A percentile compares a stretch with the other conserved stretches of the same genome.
These are phyloP conservation scores for Pteronura brasiliensis DNA, from an alignment of 2,113 vertebrate species.

Conservation along the genomic window DNA sequence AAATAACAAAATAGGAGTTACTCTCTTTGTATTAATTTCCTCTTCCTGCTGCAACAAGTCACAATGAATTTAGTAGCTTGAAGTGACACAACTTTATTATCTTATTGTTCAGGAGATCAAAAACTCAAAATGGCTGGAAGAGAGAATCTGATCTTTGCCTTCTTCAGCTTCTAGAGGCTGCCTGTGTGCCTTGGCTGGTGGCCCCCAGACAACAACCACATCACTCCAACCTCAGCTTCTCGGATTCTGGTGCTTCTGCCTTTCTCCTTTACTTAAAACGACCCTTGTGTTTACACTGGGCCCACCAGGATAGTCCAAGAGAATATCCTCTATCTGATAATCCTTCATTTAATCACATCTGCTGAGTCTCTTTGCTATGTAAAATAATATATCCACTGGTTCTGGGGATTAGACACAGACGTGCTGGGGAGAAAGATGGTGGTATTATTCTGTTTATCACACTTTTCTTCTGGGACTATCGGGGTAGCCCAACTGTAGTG, in stretches of 20 bases:
- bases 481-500: no score
- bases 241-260: background rate
- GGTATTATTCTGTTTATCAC: background rate
- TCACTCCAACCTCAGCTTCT: background rate
- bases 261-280: background rate
- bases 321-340: background rate
- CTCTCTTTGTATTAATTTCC: background rate
- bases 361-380: background rate
- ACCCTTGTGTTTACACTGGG: background rate
- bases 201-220: fast-evolving
- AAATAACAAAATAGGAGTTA: background rate
- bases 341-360: background rate
- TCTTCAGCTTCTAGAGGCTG: background rate
- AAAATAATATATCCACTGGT: background rate
- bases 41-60: background rate
- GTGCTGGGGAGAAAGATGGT: fast-evolving
- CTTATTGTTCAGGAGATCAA: background rate
- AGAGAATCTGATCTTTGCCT: background rate
- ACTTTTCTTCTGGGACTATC: background rate
- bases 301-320: background rate
- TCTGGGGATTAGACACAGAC: background rate
- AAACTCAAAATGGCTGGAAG: background rate
- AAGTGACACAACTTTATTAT: background rate
- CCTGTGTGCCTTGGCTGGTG: background rate
- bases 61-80: background rate